Evolutionary conservation across 2,797 vertebrate genomes (phyloP).

Genomic region (Phoeniculus purpureus): DNA sequence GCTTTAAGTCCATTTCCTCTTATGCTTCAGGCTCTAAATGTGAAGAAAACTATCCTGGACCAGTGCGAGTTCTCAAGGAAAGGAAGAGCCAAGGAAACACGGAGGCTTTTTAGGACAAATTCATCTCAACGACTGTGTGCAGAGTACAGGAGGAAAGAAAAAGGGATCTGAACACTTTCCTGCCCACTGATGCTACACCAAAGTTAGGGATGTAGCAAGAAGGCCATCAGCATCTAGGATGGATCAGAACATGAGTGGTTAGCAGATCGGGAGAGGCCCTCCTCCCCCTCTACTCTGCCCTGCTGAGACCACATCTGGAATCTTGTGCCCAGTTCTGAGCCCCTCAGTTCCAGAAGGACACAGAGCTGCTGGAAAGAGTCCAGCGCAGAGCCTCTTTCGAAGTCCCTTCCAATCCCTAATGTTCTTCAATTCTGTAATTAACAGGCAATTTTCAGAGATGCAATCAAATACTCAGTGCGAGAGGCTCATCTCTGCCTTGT

Average conservation of each 20-base stretch:
- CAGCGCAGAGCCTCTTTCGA: no score
- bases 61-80: background rate
- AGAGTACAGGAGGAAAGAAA: background rate
- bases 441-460: conserved; percentile 18
- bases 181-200: background rate
- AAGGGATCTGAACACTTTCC: background rate
- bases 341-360: no score
- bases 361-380: no score
- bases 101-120: background rate
- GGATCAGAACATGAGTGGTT: no score
- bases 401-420: no score
- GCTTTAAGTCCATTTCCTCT: conserved; percentile 1
- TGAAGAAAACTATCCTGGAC: background rate
- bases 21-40: background rate
- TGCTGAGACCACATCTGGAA: no score
- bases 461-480: background rate
- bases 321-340: no score
- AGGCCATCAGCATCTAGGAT: no score
- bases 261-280: no score
- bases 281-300: no score
- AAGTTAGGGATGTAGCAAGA: background rate
- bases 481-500: background rate
- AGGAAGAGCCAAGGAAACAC: background rate
- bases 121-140: background rate
- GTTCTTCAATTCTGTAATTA: background rate